These are phyloP conservation scores for Parotocinclus haroldoi DNA, from an alignment of 2,797 vertebrate genomes.

Conservation along the genomic window DNA sequence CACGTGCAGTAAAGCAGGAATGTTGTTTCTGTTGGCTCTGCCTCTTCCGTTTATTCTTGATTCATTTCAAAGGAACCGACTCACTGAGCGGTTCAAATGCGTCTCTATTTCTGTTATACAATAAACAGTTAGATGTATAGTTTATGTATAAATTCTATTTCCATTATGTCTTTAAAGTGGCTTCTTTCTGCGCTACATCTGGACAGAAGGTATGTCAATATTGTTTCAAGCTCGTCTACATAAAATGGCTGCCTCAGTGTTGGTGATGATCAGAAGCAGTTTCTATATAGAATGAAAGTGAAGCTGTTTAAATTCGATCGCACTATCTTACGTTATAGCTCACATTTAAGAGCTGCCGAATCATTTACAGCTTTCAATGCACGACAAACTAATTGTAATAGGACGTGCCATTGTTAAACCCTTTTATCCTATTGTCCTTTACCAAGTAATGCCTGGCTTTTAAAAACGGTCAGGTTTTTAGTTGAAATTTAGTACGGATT, in stretches of 20 bases:
- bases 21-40: constrained; percentile 14
- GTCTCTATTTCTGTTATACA: background rate
- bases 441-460: no score
- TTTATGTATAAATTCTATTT: no score
- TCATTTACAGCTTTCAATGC: background rate
- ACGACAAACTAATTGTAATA: no score
- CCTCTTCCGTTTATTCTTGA: constrained; percentile 9
- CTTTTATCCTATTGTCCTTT: no score
- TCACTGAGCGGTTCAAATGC: background rate
- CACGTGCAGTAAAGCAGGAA: background rate
- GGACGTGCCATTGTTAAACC: no score
- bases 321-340: no score
- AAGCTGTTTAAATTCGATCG: background rate
- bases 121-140: background rate
- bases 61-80: background rate
- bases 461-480: no score
- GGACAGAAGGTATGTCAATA: constrained; percentile 17
- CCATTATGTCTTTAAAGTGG: no score
- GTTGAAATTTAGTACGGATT: no score
- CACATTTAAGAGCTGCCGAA: background rate
- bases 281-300: no score
- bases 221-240: background rate
- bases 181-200: constrained; percentile 2
- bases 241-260: constrained; percentile 25
- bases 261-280: background rate